Evolutionary conservation across 2,888 invertebrate genomes (phyloP), one percentile per base, ranked within the genome.

Genomic region (Chloroclysta siterata): DNA sequence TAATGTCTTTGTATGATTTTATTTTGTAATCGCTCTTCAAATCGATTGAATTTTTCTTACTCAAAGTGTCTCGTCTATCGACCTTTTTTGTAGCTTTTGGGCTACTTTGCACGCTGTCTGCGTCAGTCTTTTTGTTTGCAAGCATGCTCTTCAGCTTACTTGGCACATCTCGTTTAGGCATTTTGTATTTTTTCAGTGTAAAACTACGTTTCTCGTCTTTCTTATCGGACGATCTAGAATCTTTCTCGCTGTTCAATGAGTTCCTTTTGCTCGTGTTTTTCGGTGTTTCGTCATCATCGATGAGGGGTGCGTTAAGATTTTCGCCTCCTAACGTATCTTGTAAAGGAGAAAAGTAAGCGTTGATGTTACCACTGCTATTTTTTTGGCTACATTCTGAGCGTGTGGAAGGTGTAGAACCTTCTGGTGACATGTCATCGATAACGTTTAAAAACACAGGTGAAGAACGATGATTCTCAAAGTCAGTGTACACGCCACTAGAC

Each of bases 401-500:
- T 47, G 93, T 94, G 50, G 94, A 94, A 62, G 94, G 93, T 0
- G 95, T 93, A 63, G 94, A 89, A 33, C 90, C 91, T 77, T 95
- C 96, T 1, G 96, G 96, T 0, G 96, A 96, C 84, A 94, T 93
- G 70, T 95, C 95, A 74, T 96, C 96, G 60, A 95, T 95, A 48
- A 95, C 94, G 69, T 93, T 91, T 33, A 93, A 76, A 69, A 93
- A 90, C 14, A 93, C 88, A 44, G 93, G 93, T 17, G 93, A 93
- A 14, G 90, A 80, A 55, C 93, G 84, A 68, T 93, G 93, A 75
- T 96, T 96, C 83, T 97, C 97, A 68, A 97, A 95, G 82, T 97
- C 97, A 0, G 97, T 97, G 79, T 97, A 97, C 53, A 97, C 96
- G 0, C 97, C 97, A 79, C 97, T 97, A 0, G 97, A 97, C 81